Conservation (phyloP, 30 jellyfish, hydroid and myxozoan genomes). For the Cassiopea xamachana region DNA sequence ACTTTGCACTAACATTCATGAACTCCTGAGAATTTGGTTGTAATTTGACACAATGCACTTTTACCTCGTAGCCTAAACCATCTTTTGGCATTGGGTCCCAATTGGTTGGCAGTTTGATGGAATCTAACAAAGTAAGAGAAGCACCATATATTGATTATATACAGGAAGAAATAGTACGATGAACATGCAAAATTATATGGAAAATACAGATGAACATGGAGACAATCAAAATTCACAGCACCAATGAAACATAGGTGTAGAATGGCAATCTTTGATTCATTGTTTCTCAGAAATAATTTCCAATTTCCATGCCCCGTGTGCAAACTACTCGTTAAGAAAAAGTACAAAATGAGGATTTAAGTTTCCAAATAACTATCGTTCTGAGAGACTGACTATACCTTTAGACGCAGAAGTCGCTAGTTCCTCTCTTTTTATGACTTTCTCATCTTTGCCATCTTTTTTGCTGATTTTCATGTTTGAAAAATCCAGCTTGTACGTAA, state of each 20-base stretch:
- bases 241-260: no score
- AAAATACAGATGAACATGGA: background rate
- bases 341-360: background rate
- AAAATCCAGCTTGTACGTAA: background rate
- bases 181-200: background rate
- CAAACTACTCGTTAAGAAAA: no score
- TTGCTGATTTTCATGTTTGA: slow-evolving; percentile 1
- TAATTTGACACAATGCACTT: slow-evolving; percentile 1
- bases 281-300: no score
- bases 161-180: no score
- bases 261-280: no score
- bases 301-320: no score
- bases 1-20: background rate
- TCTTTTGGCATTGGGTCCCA: slow-evolving; percentile 54
- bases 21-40: slow-evolving; percentile 6
- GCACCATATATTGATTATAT: no score
- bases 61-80: background rate
- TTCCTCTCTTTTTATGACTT: slow-evolving; percentile 23
- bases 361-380: background rate
- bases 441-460: background rate
- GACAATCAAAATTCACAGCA: background rate
- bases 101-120: background rate
- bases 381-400: background rate
- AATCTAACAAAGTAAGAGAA: background rate
- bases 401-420: background rate